These are phyloP conservation scores for Drosophila meridionalis DNA, from an alignment of 2,888 invertebrate genomes.

Conservation along the genomic window DNA sequence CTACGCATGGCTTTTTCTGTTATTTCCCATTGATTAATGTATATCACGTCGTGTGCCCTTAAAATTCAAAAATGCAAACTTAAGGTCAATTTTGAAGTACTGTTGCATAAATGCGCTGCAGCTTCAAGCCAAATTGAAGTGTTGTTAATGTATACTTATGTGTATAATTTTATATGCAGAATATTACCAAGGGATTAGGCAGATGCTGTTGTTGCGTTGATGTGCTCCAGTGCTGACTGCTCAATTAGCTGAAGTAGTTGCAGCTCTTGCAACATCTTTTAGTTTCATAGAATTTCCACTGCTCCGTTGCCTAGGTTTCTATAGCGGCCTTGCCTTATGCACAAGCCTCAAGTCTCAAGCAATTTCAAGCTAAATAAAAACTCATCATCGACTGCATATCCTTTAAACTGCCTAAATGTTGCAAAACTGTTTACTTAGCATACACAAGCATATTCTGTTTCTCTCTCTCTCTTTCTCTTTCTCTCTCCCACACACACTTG, in stretches of 20 bases:
- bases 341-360: neutral
- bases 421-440: conserved; percentile 17
- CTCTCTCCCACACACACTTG: neutral
- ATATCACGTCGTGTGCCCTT: conserved; percentile 24
- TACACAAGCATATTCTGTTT: neutral
- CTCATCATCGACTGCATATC: conserved; percentile 30
- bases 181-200: neutral
- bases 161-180: no score
- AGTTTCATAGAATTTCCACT: conserved; percentile 12
- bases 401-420: conserved; percentile 28
- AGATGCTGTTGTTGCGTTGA: conserved; percentile 57
- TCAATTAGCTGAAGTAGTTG: conserved; percentile 33
- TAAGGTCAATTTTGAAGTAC: conserved; percentile 23
- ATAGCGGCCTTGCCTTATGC: conserved; percentile 12
- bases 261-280: conserved; percentile 41
- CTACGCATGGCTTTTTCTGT: neutral
- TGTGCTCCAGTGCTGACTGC: conserved; percentile 21
- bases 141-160: neutral
- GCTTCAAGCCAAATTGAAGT: no score
- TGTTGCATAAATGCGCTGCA: neutral
- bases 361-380: conserved; percentile 39
- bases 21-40: conserved; percentile 36
- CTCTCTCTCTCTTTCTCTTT: neutral
- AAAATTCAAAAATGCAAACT: conserved; percentile 1
- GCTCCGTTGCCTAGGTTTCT: conserved; percentile 1